phyloP scores from a whole-genome alignment of 2,888 invertebrate species.

The Bhutanitis thaidina region DNA sequence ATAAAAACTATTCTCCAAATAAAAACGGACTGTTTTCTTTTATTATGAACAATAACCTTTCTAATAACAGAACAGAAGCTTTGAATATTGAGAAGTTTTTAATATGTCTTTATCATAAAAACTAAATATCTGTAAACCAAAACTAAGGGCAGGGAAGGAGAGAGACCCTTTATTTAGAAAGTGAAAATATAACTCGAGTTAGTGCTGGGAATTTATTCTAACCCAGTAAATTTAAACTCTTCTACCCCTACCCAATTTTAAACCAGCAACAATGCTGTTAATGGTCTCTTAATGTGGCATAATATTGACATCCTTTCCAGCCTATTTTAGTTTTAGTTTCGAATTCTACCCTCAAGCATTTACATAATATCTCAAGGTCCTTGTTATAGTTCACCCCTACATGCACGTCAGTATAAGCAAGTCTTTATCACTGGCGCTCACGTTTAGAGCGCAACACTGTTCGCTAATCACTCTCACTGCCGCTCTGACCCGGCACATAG shows the following conservation, averaged over 20 bases:
- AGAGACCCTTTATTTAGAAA: too few relatives aligned
- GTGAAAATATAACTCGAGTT: too few relatives aligned
- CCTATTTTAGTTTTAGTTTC: not conserved
- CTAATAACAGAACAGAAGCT: constrained; percentile 26
- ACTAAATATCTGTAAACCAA: not conserved
- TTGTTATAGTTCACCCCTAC: not conserved
- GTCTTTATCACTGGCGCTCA: constrained; percentile 16
- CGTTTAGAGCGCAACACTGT: constrained; percentile 12
- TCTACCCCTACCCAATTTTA: too few relatives aligned
- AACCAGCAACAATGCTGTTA: too few relatives aligned
- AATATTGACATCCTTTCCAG: not conserved
- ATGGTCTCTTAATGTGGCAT: too few relatives aligned
- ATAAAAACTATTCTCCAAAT: constrained; percentile 73
- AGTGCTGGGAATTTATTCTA: too few relatives aligned
- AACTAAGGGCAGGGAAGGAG: not conserved
- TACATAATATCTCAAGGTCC: constrained; percentile 1
- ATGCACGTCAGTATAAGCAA: not conserved
- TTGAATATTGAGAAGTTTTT: constrained; percentile 20
- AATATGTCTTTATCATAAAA: not conserved
- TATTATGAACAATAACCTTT: constrained; percentile 52
- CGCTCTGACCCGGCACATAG: constrained; percentile 80
- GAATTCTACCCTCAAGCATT: constrained; percentile 2
- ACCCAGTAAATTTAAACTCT: too few relatives aligned
- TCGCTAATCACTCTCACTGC: constrained; percentile 65
- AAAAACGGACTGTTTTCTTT: constrained; percentile 46